Evolutionary conservation across 2,797 vertebrate species (phyloP).

Genomic region (Lagodon rhomboides): DNA sequence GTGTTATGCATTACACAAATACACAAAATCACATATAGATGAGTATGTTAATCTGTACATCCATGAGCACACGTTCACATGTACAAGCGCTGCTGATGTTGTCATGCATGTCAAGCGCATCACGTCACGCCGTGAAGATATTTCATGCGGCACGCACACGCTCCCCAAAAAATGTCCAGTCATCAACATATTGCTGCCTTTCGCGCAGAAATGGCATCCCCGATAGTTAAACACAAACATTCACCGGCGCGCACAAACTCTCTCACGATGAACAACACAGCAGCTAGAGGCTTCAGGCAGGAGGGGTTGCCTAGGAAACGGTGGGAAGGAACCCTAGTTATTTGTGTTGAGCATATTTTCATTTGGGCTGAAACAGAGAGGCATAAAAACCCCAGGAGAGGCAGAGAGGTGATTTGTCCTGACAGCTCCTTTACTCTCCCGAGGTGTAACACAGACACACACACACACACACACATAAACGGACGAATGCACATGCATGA

Average conservation of each 20-base stretch:
- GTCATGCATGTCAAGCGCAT: neutral
- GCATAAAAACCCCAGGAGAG: constrained; percentile 75
- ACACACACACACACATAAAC: constrained; percentile 28
- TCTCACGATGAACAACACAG: constrained; percentile 67
- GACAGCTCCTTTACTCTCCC: constrained; percentile 80
- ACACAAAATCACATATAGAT: neutral
- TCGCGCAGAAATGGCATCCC: constrained; percentile 64
- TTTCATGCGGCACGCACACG: constrained; percentile 5
- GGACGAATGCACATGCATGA: constrained; percentile 43
- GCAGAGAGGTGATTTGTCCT: constrained; percentile 80
- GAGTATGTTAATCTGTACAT: too few relatives aligned
- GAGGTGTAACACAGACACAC: constrained; percentile 70
- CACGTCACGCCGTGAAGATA: neutral
- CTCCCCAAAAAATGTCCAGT: constrained; percentile 50
- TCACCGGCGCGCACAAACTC: constrained; percentile 54
- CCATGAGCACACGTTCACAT: neutral
- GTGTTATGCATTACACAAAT: neutral
- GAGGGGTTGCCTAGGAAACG: constrained; percentile 86
- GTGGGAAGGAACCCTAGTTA: constrained; percentile 83
- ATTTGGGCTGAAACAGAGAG: constrained; percentile 82
- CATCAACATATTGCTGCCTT: constrained; percentile 53
- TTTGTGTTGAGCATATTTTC: constrained; percentile 85
- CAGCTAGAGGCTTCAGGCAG: constrained; percentile 77
- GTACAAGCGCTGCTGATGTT: neutral
- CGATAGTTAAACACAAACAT: constrained; percentile 52